phyloP scores from a whole-genome alignment of 2,888 invertebrate genomes.

The Pegoplata infirma region DNA sequence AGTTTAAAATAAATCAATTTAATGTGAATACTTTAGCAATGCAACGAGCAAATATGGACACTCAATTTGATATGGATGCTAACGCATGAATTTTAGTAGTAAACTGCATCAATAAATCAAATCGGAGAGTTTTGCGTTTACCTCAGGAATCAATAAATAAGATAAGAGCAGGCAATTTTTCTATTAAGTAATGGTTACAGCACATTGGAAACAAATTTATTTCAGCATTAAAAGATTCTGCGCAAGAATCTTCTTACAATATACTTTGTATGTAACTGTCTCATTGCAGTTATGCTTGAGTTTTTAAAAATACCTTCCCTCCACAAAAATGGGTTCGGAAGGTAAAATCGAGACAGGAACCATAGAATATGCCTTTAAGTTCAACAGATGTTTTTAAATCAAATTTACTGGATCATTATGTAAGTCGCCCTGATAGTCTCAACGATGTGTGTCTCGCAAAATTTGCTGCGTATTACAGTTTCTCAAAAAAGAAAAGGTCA shows the following conservation, averaged over 20 bases:
- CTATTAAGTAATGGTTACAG: constrained; percentile 40
- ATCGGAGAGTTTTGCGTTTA: constrained; percentile 29
- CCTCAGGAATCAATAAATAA: constrained; percentile 35
- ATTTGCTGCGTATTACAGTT: constrained; percentile 14
- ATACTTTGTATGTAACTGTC: constrained; percentile 27
- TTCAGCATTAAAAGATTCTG: constrained; percentile 7
- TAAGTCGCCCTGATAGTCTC: constrained; percentile 9
- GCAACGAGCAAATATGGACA: constrained; percentile 42
- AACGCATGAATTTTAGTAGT: constrained; percentile 36
- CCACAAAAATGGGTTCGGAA: constrained; percentile 18
- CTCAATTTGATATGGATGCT: constrained; percentile 42
- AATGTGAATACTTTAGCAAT: constrained; percentile 9
- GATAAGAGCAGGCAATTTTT: constrained; percentile 33
- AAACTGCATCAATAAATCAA: constrained; percentile 49
- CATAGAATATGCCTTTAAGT: background rate
- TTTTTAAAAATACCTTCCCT: constrained; percentile 26
- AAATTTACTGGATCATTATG: constrained; percentile 20
- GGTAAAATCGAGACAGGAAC: background rate
- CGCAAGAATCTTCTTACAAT: constrained; percentile 27
- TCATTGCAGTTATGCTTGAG: constrained; percentile 25
- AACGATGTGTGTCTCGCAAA: constrained; percentile 25
- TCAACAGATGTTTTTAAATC: constrained; percentile 1
- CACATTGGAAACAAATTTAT: constrained; percentile 32
- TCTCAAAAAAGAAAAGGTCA: background rate
- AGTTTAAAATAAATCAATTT: constrained; percentile 10